Evolutionary conservation across 2,113 vertebrate species (phyloP), one percentile per base, ranked within the genome.

Genomic region (Piprites chloris): DNA sequence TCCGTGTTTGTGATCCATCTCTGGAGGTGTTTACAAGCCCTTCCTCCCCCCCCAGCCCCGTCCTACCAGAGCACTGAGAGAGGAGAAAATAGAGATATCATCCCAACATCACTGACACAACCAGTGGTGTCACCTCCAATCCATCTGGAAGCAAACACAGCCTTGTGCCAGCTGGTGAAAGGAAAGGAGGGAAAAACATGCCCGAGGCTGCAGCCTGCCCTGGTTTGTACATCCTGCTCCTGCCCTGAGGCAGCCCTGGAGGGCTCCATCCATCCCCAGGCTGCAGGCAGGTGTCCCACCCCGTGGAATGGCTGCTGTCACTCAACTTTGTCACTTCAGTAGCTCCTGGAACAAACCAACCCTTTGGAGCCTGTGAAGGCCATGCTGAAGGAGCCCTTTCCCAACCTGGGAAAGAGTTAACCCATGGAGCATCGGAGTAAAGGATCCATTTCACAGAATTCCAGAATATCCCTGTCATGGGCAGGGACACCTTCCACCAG

Each of bases 291-390:
- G 9, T 30, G 62, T 32, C 22, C 5, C 30, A 23, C 6, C 41
- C 26, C 14, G 5, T 7, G 8, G 1, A 39, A 12, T 1, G 0
- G 22, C 32, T 27, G 26, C 8, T 27, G 50, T 15, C 26, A 27
- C 26, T 27, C 26, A 3, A 9, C 14, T 52, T 16, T 15, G 50
- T 6, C 50, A 27, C 12, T 52, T 50, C 49, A 9, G 49, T 15
- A 26, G 24, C 26, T 50, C 49, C 49, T 50, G 8, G 26, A 15
- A 50, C 26, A 27, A 27, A 27, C 49, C 49, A 50, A 15, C 49
- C 49, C 24, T 27, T 27, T 27, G 49, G 49, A 50, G 49, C 26
- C 49, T 50, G 26, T 14, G 8, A 15, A 50, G 49, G 26, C 14
- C 26, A 50, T 4, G 49, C 49, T 27, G 26, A 50, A 27, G 49